phyloP scores from a whole-genome alignment of 2,113 vertebrate species.

The Sinocyclocheilus grahami region DNA sequence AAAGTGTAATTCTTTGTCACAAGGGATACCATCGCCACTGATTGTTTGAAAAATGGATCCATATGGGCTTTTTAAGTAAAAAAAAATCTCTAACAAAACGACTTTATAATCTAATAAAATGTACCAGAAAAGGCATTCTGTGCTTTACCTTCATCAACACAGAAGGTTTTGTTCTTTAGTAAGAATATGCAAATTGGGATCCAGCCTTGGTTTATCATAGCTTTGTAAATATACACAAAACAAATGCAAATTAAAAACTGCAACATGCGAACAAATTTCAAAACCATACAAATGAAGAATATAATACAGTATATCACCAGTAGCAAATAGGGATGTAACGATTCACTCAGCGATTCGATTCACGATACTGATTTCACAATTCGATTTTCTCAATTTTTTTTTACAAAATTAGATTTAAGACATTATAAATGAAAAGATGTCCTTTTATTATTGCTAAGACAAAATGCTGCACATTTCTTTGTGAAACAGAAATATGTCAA shows the following conservation, averaged over 20 bases:
- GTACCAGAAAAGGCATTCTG: not conserved
- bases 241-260: not conserved
- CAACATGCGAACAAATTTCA: not conserved
- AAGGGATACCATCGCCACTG: too few species aligned
- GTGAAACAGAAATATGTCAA: too few species aligned
- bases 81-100: not conserved
- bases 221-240: slow-evolving; percentile 4
- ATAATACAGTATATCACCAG: not conserved
- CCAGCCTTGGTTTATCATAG: not conserved
- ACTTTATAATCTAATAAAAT: not conserved
- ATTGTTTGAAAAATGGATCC: too few species aligned
- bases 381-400: too few species aligned
- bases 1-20: too few species aligned
- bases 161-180: not conserved
- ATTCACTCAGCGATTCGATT: too few species aligned
- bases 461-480: too few species aligned
- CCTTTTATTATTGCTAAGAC: too few species aligned
- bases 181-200: not conserved
- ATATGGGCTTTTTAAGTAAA: too few species aligned
- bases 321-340: not conserved
- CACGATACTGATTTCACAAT: too few species aligned
- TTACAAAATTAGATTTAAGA: too few species aligned
- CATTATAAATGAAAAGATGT: too few species aligned
- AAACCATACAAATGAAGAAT: not conserved
- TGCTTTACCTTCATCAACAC: not conserved